Conservation (phyloP, 2,113 vertebrate genomes). For the Puffinus mauretanicus region DNA sequence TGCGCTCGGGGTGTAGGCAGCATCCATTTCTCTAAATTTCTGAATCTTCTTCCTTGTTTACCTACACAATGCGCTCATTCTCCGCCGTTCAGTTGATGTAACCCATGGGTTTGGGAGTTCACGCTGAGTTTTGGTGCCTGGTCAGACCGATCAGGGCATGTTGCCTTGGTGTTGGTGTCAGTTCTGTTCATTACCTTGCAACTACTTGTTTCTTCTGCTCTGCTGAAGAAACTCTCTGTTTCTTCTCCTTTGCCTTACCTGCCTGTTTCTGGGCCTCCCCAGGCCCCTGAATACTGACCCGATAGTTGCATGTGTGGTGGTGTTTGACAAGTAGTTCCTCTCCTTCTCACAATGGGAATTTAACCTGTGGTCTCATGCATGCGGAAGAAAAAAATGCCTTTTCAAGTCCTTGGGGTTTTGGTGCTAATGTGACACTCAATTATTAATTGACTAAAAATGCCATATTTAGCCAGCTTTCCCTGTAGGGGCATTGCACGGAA, state of each 20-base stretch:
- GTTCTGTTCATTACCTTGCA: background rate
- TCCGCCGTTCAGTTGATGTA: background rate
- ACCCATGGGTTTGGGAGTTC: background rate
- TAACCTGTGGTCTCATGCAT: background rate
- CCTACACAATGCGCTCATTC: background rate
- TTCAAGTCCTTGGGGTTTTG: background rate
- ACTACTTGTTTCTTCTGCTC: background rate
- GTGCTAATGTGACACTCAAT: background rate
- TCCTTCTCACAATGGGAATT: background rate
- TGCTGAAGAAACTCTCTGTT: background rate
- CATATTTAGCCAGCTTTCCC: background rate
- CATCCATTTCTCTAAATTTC: background rate
- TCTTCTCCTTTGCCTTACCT: background rate
- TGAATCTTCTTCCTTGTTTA: constrained; percentile 17
- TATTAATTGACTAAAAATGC: background rate
- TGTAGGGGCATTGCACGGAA: background rate
- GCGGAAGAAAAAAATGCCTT: background rate
- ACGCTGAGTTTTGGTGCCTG: background rate
- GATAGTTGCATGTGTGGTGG: background rate
- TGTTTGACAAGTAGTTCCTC: background rate
- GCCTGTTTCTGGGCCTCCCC: background rate
- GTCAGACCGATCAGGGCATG: background rate
- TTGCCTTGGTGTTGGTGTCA: background rate
- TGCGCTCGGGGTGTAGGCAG: background rate
- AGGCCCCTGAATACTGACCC: background rate